phyloP scores from a whole-genome alignment of 2,113 vertebrate species.

The Oplegnathus fasciatus region DNA sequence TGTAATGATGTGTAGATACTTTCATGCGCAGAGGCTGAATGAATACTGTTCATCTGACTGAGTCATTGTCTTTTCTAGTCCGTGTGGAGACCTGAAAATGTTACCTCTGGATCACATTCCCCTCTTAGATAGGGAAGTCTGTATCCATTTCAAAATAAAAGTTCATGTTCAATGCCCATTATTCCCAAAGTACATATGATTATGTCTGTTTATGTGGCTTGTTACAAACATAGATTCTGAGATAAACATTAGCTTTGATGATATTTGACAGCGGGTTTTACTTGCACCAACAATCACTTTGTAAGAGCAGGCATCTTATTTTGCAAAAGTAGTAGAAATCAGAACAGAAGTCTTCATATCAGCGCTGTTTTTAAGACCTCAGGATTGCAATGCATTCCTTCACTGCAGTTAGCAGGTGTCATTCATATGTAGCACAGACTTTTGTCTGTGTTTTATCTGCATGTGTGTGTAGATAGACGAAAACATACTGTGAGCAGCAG shows the following conservation, averaged over 20 bases:
- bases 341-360: constrained; percentile 8
- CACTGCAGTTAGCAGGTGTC: constrained; percentile 28
- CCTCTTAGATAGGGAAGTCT: neutral
- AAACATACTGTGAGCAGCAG: neutral
- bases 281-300: constrained; percentile 53
- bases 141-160: constrained; percentile 45
- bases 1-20: constrained; percentile 45
- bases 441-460: neutral
- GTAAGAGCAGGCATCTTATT: constrained; percentile 49
- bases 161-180: constrained; percentile 10
- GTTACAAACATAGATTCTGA: constrained; percentile 44
- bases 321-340: constrained; percentile 22
- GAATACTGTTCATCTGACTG: constrained; percentile 51
- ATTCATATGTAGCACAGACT: constrained; percentile 29
- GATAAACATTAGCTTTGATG: constrained; percentile 33
- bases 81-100: constrained; percentile 32
- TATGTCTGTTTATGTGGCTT: constrained; percentile 18
- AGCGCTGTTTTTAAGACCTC: constrained; percentile 39
- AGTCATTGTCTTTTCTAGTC: constrained; percentile 10
- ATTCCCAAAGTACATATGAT: constrained; percentile 13
- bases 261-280: constrained; percentile 38
- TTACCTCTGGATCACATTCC: neutral
- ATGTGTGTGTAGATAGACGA: constrained; percentile 20
- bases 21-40: constrained; percentile 58
- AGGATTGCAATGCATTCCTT: constrained; percentile 28